phyloP scores from a whole-genome alignment of 2,888 invertebrate species.

The Crematogaster levior region DNA sequence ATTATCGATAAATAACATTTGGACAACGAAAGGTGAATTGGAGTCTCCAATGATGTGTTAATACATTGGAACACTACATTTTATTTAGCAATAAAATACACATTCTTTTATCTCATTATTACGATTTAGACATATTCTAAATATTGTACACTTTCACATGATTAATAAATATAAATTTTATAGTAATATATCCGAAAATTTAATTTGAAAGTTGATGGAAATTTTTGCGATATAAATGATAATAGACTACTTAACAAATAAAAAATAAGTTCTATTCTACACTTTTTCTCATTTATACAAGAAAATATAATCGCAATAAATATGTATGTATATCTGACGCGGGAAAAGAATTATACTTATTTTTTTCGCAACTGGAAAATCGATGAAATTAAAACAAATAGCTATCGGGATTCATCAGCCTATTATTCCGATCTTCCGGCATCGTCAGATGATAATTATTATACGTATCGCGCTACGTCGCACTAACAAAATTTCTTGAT shows the following conservation, averaged over 20 bases:
- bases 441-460: conserved; percentile 1
- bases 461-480: not conserved
- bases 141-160: not conserved
- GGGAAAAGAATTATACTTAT: not conserved
- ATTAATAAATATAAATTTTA: not conserved
- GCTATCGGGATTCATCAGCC: not conserved
- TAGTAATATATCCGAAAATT: not conserved
- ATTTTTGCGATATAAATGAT: not conserved
- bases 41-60: not conserved
- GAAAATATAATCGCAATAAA: not conserved
- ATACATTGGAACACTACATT: not conserved
- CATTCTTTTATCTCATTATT: not conserved
- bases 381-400: not conserved
- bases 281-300: not conserved
- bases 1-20: not conserved
- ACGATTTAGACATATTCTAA: not conserved
- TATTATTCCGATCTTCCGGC: not conserved
- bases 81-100: not conserved
- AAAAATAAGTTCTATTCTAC: not conserved
- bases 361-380: not conserved
- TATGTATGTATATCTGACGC: not conserved
- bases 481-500: conserved; percentile 36
- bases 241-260: not conserved
- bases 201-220: not conserved
- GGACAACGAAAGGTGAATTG: not conserved